Evolutionary conservation across 1,140 invertebrate genomes (phyloP).

Genomic region (Polyergus mexicanus): DNA sequence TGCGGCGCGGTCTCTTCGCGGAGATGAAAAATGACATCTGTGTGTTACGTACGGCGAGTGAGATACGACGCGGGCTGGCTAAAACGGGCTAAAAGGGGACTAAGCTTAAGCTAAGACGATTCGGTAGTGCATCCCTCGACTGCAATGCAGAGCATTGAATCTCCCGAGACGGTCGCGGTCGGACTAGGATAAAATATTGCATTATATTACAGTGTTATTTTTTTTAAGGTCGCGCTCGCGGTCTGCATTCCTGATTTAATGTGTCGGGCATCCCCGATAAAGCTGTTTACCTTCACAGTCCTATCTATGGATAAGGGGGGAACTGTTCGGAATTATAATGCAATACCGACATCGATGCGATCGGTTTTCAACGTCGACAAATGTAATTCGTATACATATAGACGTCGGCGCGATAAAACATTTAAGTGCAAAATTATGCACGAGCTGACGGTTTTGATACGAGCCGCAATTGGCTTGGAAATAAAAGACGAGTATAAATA

Average conservation of each 20-base stretch:
- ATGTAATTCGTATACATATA: constrained; percentile 2
- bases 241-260: neutral
- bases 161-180: constrained; percentile 30
- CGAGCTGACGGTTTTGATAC: neutral
- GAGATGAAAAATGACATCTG: constrained; percentile 66
- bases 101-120: constrained; percentile 62
- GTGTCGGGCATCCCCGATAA: no score
- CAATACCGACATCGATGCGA: neutral
- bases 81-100: constrained; percentile 49
- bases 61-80: constrained; percentile 67
- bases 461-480: constrained; percentile 19
- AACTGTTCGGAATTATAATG: constrained; percentile 1
- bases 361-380: neutral
- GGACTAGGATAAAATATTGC: constrained; percentile 30
- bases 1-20: neutral
- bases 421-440: constrained; percentile 52
- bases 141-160: constrained; percentile 73
- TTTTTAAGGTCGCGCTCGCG: neutral
- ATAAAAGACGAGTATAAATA: constrained; percentile 8
- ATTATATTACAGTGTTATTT: constrained; percentile 26
- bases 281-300: no score
- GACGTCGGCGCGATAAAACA: constrained; percentile 29
- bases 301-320: neutral
- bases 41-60: constrained; percentile 42
- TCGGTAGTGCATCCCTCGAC: constrained; percentile 54